Base-by-base conservation (phyloP, 2,888 invertebrate species). In the Melikaiella ostensackeni region DNA sequence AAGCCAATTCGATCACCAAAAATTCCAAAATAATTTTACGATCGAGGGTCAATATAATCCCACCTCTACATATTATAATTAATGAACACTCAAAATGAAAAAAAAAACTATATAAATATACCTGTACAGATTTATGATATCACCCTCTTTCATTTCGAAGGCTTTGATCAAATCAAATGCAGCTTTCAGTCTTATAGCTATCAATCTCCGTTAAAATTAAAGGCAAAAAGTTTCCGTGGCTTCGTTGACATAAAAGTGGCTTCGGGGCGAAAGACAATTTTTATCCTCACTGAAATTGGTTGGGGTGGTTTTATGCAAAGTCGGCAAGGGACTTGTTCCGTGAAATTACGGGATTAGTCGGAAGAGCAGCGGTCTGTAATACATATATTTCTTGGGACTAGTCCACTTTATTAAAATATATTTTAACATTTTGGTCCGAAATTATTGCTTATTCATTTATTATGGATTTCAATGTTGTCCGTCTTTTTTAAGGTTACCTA, bases 291-390 rank as follows among this genome's bases (percentile, higher is more conserved):
- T 38, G 38, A 24, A 64, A 38, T 64, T 64, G 33, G 63, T n/a
- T 33, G 63, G 13, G 24, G 33, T 64, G 21, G 13, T 64, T 24
- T 38, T 16, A 64, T 64, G 38, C 38, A 64, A 64, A 64, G 16
- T 24, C 21, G 38, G 38, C 27, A 21, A 42, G 16, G 42, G 64
- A 64, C 42, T 42, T 64, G 64, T 64, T 64, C 42, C 38, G 42
- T 38, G 42, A 64, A 63, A 63, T 63, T 38, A 38, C 63, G 21
- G 38, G 64, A 46, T 42, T 64, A 64, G 64, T 64, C 38, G 24
- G 42, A 64, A 64, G 64, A 38, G 27, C 27, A 42, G 64, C 42
- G 42, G 64, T 19, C 42, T 13, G 13, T 42, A 42, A 46, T 42
- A n/a, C n/a, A n/a, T n/a, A n/a, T n/a, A 64, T 27, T 64, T 64